Evolutionary conservation across 2,888 invertebrate species (phyloP).

Genomic region (Drosophila subsilvestris): DNA sequence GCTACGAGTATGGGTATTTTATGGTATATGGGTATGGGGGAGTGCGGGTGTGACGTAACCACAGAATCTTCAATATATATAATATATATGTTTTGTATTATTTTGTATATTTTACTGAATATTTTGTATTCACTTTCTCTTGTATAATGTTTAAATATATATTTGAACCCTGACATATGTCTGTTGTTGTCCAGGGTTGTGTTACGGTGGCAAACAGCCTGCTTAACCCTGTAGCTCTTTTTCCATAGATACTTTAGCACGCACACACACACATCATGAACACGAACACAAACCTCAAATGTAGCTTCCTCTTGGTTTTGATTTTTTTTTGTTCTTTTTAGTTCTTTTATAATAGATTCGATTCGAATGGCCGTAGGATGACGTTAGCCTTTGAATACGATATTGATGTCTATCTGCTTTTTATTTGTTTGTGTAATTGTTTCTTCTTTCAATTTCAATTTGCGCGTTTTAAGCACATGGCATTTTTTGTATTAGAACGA

Average conservation of each 20-base stretch:
- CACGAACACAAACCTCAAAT: conserved; percentile 22
- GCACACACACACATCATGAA: conserved; percentile 30
- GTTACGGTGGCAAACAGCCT: conserved; percentile 17
- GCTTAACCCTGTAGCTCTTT: conserved; percentile 36
- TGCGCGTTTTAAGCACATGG: conserved; percentile 69
- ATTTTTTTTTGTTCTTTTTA: conserved; percentile 26
- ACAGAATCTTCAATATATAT: conserved; percentile 29
- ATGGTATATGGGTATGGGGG: background rate
- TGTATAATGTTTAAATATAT: background rate
- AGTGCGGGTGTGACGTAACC: conserved; percentile 21
- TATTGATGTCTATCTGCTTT: conserved; percentile 51
- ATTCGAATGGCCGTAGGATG: conserved; percentile 63
- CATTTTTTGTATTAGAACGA: conserved; percentile 42
- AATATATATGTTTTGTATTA: conserved; percentile 7
- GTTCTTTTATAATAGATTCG: conserved; percentile 32
- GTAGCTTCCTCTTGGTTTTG: conserved; percentile 25
- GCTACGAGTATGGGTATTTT: background rate
- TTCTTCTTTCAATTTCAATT: conserved; percentile 50
- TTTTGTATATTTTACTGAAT: conserved; percentile 4
- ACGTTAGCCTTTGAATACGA: conserved; percentile 64
- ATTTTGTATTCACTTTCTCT: conserved; percentile 1
- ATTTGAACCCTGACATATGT: conserved; percentile 70
- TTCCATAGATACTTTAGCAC: conserved; percentile 44
- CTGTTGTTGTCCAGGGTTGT: background rate
- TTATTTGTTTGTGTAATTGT: conserved; percentile 33